Base-by-base conservation (phyloP, 2,797 vertebrate species). In the Emys orbicularis region DNA sequence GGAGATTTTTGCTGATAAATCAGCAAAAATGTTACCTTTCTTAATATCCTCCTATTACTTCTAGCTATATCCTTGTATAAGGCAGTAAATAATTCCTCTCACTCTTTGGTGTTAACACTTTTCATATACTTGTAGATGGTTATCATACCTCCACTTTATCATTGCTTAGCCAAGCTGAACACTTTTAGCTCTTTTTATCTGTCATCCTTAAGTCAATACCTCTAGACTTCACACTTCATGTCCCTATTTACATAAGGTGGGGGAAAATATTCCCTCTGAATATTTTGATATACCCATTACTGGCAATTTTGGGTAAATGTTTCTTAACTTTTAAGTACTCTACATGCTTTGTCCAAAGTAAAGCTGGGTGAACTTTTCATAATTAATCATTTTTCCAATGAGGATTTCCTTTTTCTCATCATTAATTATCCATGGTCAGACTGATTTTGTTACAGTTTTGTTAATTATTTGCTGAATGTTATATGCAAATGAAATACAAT, bases 101-200 rank as follows among this genome's bases (percentile, higher is more conserved):
- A 88, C 81, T 84, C 88, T 41, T 90, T 13, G 37, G 50, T 86
- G 90, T 93, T 96, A 97, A 94, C 87, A 84, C 94, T 88, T 56
- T 81, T 94, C 85, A 76, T 68, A 84, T 29, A 77, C 87, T 87
- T 95, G 95, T 95, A 96, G 95, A 97, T 97, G 93, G 82, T 86
- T 96, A 97, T 97, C 95, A n/a, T 5, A 59, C 10, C 5, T 79
- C 68, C 90, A 65, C 91, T 93, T 95, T 87, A 93, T 96, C 97
- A 86, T 82, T 90, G 85, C 89, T 88, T 61, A 25, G 25, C 83
- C 68, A 88, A 87, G 50, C 83, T 91, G 59, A 74, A 76, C 16
- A 19, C 81, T 94, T 83, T 4, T 81, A 93, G 65, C 27, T 88
- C 80, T 81, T 90, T 91, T 83, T 52, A 94, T 88, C 83, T 93